Conservation (phyloP, 2,797 vertebrate genomes). For the Sebastes kiyomatsui region DNA sequence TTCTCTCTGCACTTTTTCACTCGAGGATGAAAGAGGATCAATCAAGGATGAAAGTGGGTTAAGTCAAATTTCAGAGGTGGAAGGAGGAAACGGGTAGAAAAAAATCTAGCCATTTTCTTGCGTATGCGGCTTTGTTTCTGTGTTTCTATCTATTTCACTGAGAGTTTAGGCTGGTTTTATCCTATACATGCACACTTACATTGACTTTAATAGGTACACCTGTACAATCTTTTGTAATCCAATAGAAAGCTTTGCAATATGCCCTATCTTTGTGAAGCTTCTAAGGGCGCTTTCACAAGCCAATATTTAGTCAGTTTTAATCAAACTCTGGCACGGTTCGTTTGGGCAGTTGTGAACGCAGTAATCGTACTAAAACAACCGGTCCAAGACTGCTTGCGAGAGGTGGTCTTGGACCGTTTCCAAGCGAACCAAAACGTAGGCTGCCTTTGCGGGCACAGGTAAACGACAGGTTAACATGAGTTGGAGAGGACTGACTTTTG, state of each 20-base stretch:
- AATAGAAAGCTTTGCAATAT: background rate
- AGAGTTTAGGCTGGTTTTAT: background rate
- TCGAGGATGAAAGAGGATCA: background rate
- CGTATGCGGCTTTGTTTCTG: too few relatives aligned
- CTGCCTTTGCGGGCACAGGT: too few relatives aligned
- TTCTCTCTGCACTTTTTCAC: background rate
- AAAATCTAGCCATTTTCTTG: background rate
- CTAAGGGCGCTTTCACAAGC: background rate
- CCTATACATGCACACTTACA: background rate
- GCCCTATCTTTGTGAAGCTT: background rate
- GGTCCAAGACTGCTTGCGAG: too few relatives aligned
- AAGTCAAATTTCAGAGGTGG: background rate
- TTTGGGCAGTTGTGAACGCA: too few relatives aligned
- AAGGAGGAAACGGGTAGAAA: background rate
- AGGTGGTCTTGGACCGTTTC: too few relatives aligned
- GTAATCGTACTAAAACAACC: too few relatives aligned
- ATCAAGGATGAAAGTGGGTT: background rate
- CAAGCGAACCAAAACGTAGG: too few relatives aligned
- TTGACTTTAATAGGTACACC: too few relatives aligned
- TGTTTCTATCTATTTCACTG: too few relatives aligned
- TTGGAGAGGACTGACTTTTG: too few relatives aligned
- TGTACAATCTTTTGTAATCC: background rate
- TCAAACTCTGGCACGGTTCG: too few relatives aligned
- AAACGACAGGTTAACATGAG: too few relatives aligned
- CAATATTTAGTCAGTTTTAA: background rate